Evolutionary conservation across 2,888 invertebrate species (phyloP), one percentile per base, ranked within the genome.

Genomic region (Aphodius granarius): DNA sequence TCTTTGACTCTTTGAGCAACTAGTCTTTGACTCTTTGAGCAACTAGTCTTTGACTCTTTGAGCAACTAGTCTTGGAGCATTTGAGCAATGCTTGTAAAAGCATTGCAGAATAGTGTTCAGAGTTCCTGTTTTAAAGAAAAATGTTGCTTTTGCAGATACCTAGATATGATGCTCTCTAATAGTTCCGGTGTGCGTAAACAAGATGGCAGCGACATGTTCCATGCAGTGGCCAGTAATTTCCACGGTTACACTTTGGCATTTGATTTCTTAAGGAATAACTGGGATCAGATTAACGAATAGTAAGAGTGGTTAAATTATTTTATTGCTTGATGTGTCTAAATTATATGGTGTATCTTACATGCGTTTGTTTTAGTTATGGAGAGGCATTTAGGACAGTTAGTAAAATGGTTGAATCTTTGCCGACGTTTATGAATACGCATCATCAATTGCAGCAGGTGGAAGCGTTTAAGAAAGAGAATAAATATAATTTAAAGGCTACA

Each of bases 181-280:
- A 85, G 86, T 5, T 89, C 90, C 70, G 90, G 89, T 74, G 91
- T 92, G 72, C 85, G 90, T 66, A 91, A 91, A 79, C 92, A 92
- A 83, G 92, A 92, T 82, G 91, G 91, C 15, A 87, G 88, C 66
- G 84, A 87, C 66, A 90, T 91, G 13, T 91, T 92, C 79, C 84
- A 86, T 74, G 87, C 91, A 0, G 91, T 92, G 0, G 90, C 91
- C 1, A 84, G 85, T 70, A 92, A 92, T 84, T 87, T 88, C 22
- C 86, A 89, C 78, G 92, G 92, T 20, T 88, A 90, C 80, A 88
- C 89, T 79, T 86, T 92, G 19, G 91, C 92, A 0, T 91, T 91
- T 80, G 90, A 91, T 81, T 91, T 90, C 79, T 82, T 91, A 5
- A 84, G 89, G 74, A 87, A 86, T 64, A 87, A 89, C 76, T 90